Evolutionary conservation across 1,140 invertebrate species (phyloP).

Genomic region (Lepidurus packardi): DNA sequence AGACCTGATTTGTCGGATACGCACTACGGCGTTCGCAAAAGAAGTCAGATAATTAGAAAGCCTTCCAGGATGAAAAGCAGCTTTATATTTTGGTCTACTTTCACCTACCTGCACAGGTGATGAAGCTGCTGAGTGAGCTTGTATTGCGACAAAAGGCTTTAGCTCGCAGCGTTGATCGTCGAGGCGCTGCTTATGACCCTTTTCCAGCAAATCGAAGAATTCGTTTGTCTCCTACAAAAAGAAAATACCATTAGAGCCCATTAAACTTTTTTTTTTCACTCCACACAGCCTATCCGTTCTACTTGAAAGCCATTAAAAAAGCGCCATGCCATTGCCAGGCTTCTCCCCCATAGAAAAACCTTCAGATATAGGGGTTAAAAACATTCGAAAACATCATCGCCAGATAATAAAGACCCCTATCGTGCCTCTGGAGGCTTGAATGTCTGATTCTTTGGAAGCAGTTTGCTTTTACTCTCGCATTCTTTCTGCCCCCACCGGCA

Average conservation of each 20-base stretch:
- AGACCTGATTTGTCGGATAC: too few relatives aligned
- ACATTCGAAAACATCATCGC: too few relatives aligned
- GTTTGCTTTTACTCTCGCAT: too few relatives aligned
- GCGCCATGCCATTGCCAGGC: not conserved
- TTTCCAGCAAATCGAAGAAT: slow-evolving; percentile 5
- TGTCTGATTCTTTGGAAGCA: too few relatives aligned
- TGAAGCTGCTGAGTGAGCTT: not conserved
- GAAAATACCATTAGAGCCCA: not conserved
- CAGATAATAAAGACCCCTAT: too few relatives aligned
- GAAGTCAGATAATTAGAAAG: not conserved
- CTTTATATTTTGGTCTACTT: not conserved
- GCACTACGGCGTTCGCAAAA: too few relatives aligned
- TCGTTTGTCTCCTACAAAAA: not conserved
- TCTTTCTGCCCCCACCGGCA: not conserved
- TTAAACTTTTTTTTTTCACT: not conserved
- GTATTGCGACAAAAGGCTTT: not conserved
- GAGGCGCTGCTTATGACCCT: not conserved
- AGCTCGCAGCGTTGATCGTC: slow-evolving; percentile 8
- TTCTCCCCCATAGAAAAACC: not conserved
- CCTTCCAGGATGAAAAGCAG: not conserved
- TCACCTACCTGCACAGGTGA: not conserved
- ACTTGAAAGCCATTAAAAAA: not conserved
- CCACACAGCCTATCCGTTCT: not conserved
- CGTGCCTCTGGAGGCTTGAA: too few relatives aligned
- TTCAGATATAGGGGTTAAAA: too few relatives aligned